These are phyloP conservation scores for Sitophilus oryzae DNA, from an alignment of 1,140 invertebrate species.

Conservation along the genomic window DNA sequence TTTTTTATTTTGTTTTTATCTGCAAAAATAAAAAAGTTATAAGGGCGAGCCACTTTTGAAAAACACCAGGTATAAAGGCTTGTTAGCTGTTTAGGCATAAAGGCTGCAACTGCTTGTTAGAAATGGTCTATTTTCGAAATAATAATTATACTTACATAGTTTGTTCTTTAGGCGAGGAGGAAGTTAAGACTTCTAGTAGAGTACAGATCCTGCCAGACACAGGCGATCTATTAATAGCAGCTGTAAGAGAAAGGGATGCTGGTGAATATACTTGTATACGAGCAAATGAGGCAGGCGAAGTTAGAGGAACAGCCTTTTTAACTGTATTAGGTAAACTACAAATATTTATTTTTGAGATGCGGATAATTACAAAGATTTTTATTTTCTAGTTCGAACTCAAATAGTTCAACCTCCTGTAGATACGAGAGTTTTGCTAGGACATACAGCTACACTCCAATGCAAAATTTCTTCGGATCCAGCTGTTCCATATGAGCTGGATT, in stretches of 20 bases:
- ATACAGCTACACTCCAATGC: slow-evolving; percentile 86
- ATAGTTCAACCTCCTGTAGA: slow-evolving; percentile 88
- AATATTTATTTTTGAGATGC: no score
- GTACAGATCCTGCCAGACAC: slow-evolving; percentile 78
- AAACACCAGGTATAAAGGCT: no score
- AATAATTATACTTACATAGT: no score
- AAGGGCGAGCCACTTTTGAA: no score
- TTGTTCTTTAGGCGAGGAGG: slow-evolving; percentile 43
- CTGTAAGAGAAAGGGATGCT: slow-evolving; percentile 71
- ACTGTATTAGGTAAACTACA: slow-evolving; percentile 76
- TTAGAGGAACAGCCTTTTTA: slow-evolving; percentile 74
- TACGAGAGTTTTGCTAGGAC: slow-evolving; percentile 79
- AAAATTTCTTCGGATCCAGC: slow-evolving; percentile 87
- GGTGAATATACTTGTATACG: slow-evolving; percentile 86
- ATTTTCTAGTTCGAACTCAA: slow-evolving; percentile 74
- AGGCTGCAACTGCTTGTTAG: no score
- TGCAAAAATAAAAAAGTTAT: no score
- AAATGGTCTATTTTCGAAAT: no score
- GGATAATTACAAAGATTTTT: background rate
- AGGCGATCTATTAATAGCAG: slow-evolving; percentile 82
- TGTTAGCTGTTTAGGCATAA: no score
- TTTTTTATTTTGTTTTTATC: no score
- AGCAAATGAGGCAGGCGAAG: slow-evolving; percentile 80
- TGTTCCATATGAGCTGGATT: slow-evolving; percentile 84
- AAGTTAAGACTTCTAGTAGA: slow-evolving; percentile 57